Percentiles rank a stretch among this genome's conserved stretches.
These are phyloP conservation scores for Heteromormyrus szaboi DNA, from an alignment of 2,797 vertebrate species.

Conservation along the genomic window DNA sequence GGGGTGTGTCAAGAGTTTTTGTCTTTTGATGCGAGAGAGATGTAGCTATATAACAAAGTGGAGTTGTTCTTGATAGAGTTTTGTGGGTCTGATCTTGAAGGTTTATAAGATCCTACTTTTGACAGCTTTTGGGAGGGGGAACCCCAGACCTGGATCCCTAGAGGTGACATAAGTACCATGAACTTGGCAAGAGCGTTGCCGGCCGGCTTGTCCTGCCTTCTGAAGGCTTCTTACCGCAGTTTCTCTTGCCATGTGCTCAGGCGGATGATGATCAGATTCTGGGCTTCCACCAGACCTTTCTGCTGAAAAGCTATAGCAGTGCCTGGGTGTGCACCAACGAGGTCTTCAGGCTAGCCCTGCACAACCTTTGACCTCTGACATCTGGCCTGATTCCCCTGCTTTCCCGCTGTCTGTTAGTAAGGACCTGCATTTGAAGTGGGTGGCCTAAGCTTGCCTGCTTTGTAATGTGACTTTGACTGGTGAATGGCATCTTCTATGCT, in stretches of 20 bases:
- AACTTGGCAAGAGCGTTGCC: neutral
- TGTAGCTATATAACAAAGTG: neutral
- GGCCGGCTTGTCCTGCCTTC: neutral
- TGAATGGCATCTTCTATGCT: neutral
- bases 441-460: constrained; percentile 14
- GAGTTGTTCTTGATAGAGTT: neutral
- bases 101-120: neutral
- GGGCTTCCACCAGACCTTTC: constrained; percentile 69
- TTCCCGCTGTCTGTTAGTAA: constrained; percentile 46
- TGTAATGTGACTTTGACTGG: constrained; percentile 2
- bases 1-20: neutral
- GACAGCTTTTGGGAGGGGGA: neutral
- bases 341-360: constrained; percentile 69
- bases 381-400: constrained; percentile 30
- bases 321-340: constrained; percentile 69
- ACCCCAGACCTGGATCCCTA: neutral
- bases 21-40: neutral
- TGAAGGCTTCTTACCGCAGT: constrained; percentile 1
- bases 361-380: constrained; percentile 57
- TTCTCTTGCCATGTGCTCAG: constrained; percentile 44
- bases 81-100: neutral
- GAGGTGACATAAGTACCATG: neutral
- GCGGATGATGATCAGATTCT: constrained; percentile 68
- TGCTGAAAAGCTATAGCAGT: constrained; percentile 63
- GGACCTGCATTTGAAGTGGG: constrained; percentile 33